phyloP scores from a whole-genome alignment of 1,140 invertebrate genomes.

The Drosophila rhopaloa region DNA sequence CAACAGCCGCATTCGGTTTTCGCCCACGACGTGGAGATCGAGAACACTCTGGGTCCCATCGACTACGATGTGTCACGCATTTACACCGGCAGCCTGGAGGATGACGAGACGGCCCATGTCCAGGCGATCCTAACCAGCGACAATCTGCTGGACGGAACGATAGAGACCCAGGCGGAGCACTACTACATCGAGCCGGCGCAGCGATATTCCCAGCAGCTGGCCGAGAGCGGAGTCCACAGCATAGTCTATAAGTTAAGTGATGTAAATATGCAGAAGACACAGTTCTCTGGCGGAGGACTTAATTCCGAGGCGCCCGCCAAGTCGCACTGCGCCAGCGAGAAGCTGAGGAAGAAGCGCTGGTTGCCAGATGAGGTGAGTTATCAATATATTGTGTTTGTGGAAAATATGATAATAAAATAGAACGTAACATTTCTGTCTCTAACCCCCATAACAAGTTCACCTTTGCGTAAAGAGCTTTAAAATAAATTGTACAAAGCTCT shows the following conservation, averaged over 20 bases:
- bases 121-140: constrained; percentile 93
- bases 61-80: constrained; percentile 90
- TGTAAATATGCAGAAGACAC: constrained; percentile 87
- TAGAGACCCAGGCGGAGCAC: constrained; percentile 90
- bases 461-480: too few relatives aligned
- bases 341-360: constrained; percentile 82
- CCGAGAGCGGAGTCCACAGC: constrained; percentile 88
- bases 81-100: constrained; percentile 92
- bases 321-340: constrained; percentile 81
- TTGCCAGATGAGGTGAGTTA: constrained; percentile 84
- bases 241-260: constrained; percentile 93
- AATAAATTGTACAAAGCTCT: too few relatives aligned
- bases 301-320: constrained; percentile 51
- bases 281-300: constrained; percentile 46
- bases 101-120: constrained; percentile 93
- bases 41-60: constrained; percentile 89
- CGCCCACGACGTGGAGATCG: constrained; percentile 91
- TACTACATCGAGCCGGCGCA: constrained; percentile 94
- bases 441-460: too few relatives aligned
- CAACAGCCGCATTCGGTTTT: constrained; percentile 90
- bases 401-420: too few relatives aligned
- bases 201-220: constrained; percentile 88
- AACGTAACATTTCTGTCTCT: too few relatives aligned
- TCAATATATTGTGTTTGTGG: too few relatives aligned
- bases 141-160: constrained; percentile 95